phyloP scores from a whole-genome alignment of 2,113 vertebrate genomes.

The Megaceryle torquata region DNA sequence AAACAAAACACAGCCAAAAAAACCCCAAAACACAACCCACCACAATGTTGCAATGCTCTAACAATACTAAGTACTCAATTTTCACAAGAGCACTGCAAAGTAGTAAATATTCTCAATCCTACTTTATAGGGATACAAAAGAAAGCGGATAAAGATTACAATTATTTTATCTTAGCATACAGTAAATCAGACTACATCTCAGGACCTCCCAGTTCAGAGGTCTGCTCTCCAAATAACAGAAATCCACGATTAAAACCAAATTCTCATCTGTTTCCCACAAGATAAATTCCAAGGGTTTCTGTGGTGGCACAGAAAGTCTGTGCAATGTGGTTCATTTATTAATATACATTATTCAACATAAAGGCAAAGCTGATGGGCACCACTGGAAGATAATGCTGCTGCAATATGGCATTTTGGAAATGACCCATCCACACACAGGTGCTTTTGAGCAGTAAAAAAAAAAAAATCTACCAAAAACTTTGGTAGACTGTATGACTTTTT shows the following conservation, averaged over 20 bases:
- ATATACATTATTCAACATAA: not conserved
- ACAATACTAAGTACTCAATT: not conserved
- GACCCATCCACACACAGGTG: not conserved
- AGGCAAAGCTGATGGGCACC: not conserved
- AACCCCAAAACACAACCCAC: no score
- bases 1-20: no score
- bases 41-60: no score
- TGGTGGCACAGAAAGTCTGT: not conserved
- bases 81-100: not conserved
- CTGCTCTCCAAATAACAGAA: not conserved
- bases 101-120: not conserved
- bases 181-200: not conserved
- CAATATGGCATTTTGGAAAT: not conserved
- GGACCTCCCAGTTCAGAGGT: not conserved
- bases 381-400: not conserved
- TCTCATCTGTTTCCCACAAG: not conserved
- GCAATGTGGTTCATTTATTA: not conserved
- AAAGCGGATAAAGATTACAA: not conserved
- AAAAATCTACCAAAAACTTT: not conserved
- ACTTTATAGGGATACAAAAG: not conserved
- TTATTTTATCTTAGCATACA: not conserved
- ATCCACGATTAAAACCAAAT: not conserved
- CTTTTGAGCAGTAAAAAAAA: not conserved
- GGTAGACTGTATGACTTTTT: not conserved
- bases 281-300: not conserved